Conservation (phyloP, 2,113 vertebrate genomes). For the Dasyurus viverrinus region DNA sequence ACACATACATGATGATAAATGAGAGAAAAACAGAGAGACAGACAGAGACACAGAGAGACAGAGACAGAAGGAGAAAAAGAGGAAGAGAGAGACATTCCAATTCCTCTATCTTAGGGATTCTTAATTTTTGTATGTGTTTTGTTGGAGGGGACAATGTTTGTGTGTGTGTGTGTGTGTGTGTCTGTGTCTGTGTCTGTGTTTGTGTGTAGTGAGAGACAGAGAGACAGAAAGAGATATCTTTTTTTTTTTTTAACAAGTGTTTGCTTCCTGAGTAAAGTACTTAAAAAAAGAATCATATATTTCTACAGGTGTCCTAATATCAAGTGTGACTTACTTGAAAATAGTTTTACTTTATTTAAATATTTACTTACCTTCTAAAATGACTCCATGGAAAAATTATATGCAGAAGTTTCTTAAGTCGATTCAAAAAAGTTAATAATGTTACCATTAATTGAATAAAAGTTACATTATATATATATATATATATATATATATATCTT, state of each 20-base stretch:
- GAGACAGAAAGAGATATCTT: no score
- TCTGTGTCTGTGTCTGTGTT: no score
- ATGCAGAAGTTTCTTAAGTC: slow-evolving; percentile 20
- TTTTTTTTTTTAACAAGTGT: background rate
- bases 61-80: no score
- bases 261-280: background rate
- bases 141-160: no score
- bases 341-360: slow-evolving; percentile 51
- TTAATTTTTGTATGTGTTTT: background rate
- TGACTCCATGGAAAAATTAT: slow-evolving; percentile 22
- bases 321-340: slow-evolving; percentile 40
- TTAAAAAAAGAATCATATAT: background rate
- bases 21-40: no score
- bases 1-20: no score
- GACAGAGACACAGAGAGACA: no score
- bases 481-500: no score
- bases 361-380: slow-evolving; percentile 26
- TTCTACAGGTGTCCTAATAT: background rate
- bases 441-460: background rate
- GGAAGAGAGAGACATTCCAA: background rate
- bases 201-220: no score
- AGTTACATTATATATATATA: no score
- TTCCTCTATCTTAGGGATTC: background rate
- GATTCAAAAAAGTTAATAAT: slow-evolving; percentile 43
- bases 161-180: no score